Base-by-base conservation (phyloP, 2,888 invertebrate species). In the Apotomis capreana region DNA sequence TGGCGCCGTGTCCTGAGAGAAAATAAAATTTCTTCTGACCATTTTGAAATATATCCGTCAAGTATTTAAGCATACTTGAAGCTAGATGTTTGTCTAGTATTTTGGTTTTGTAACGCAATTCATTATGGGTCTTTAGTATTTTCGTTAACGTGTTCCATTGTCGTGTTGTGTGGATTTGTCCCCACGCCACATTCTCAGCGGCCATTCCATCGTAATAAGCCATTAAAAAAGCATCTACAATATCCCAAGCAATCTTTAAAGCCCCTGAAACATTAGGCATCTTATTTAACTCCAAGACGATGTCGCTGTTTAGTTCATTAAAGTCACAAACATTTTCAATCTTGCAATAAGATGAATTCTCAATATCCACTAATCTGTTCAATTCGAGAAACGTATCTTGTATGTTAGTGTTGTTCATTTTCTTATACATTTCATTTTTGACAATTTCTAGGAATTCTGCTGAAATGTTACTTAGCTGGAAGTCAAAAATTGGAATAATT, bases 1-100 rank as follows among this genome's bases (percentile, higher is more conserved):
- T 92, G 0, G 90, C 83, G 80, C 91, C 92, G 68, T 92, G 92
- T 0, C 91, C 91, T 1, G 90, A 78, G 0, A 92, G 77, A 3
- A 86, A 64, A 0, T 84, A 83, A 26, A 89, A 81, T 71, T 84
- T 88, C 51, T 73, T 64, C 5, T 69, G 74, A 3, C 78, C 75
- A 9, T 79, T 74, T 10, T 80, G 74, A 15, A 88, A 78, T 49
- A 84, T 76, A 44, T 81, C 74, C 55, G 78, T 81, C 57, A 92
- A 86, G 65, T 84, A 87, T 13, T 81, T 75, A 4, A 91, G 60
- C 46, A 91, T 74, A 0, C 87, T 87, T 57, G 76, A 76, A 0
- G 86, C 83, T 0, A 87, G 55, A 69, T 90, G 85, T 77, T 76
- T 85, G 0, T 85, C 78, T 26, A 83, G 76, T 12, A 76, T 44